Evolutionary conservation across 2,113 vertebrate genomes (phyloP), one percentile per base, ranked within the genome.

Genomic region (Lontra canadensis): DNA sequence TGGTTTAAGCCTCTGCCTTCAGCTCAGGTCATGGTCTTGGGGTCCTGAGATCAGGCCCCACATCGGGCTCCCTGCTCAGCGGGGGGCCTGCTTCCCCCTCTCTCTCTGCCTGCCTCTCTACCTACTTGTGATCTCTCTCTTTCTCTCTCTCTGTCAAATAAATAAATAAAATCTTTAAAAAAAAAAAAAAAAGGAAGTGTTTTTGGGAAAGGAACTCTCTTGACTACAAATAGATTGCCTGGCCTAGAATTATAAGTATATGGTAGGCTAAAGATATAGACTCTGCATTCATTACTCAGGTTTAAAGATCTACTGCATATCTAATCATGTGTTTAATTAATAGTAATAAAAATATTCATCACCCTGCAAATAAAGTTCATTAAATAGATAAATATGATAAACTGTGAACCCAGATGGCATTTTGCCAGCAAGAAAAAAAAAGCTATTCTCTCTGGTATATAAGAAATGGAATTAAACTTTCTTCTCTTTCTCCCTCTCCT

Each of bases 301-400:
- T 96, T 96, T 89, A 89, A 95, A 97, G 84, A 74, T 21, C 65
- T 88, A n/a, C 31, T 73, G n/a, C 42, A 36, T 29, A 87, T 91
- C 25, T 85, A 55, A 71, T 71, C 74, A 67, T 18, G n/a, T 47
- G 23, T 31, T 79, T 84, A 84, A 67, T 73, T 90, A 67, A 88
- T 49, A 76, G 65, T 59, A 94, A 96, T 94, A 85, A 93, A 95
- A 86, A 93, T 94, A 42, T 94, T 39, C 21, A 90, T 94, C 39
- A 61, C 15, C 15, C 67, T 65, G 17, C 4, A 31, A 96, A 95
- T 67, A 87, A 97, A 88, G 87, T 78, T 90, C 21, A 57, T 65
- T 90, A 73, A 88, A 61, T 74, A 90, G 71, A 52, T 29, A 80
- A 95, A 92, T 85, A 96, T 92, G 86, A 86, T 90, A 87, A n/a